phyloP scores from a whole-genome alignment of 2,797 vertebrate species.

The Gila robusta region DNA sequence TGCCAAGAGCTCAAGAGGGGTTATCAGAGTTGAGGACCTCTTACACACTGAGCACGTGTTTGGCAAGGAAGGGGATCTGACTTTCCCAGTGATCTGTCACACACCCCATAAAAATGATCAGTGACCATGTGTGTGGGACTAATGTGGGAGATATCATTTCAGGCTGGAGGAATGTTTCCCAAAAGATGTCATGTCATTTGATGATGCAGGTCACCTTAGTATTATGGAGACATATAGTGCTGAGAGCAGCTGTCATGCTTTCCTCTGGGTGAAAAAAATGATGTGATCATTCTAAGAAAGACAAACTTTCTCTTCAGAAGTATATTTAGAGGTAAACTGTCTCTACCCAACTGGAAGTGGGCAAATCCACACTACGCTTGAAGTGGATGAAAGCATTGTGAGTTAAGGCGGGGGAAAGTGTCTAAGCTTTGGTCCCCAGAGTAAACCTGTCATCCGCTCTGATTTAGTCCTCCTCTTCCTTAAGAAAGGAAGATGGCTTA shows the following conservation, averaged over 20 bases:
- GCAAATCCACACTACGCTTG: background rate
- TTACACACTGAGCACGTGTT: conserved; percentile 11
- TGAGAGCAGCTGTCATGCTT: background rate
- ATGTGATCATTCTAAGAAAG: background rate
- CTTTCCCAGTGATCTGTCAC: conserved; percentile 28
- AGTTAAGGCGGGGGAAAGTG: background rate
- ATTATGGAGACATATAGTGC: background rate
- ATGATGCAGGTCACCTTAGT: background rate
- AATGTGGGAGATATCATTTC: background rate
- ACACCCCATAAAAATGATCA: conserved; percentile 34
- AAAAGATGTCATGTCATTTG: background rate
- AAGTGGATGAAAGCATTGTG: conserved; percentile 22
- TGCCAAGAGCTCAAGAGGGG: conserved; percentile 47
- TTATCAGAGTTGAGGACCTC: conserved; percentile 21
- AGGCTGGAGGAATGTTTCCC: conserved; percentile 14
- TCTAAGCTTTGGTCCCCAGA: conserved; percentile 9
- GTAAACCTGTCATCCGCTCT: conserved; percentile 35
- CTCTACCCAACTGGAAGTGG: background rate
- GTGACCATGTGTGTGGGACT: conserved; percentile 8
- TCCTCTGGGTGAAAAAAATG: background rate
- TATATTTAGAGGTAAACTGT: background rate
- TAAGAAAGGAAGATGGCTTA: conserved; percentile 18
- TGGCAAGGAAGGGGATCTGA: background rate
- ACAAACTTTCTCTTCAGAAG: background rate
- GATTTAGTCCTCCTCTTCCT: conserved; percentile 26